Evolutionary conservation across 2,113 vertebrate genomes (phyloP), one percentile per base, ranked within the genome.

Genomic region (Haliaeetus leucogaster): DNA sequence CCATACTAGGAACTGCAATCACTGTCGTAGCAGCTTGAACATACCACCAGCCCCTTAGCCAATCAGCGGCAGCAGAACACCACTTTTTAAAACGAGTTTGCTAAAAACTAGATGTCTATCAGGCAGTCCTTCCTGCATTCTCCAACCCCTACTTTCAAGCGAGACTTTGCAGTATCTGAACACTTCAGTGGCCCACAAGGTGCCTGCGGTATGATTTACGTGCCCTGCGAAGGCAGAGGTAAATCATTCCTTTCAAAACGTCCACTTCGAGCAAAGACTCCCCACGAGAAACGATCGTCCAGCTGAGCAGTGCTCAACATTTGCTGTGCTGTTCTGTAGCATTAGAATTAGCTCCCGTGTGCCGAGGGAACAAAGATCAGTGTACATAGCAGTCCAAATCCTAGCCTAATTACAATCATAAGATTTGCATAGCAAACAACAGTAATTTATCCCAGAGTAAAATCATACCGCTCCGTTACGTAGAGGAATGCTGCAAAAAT

Each of bases 401-500:
- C 86, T 29, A 79, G 73, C 87, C 81, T 97, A 97, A 97, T 95
- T 96, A 95, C 94, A 96, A 91, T 95, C 93, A 93, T 95, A 93
- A 95, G 95, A 97, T 97, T 97, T 95, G 94, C 89, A 96, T 91
- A 91, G 93, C 91, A 95, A 97, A 94, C 91, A 94, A 85, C 36
- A 80, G 93, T 82, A 95, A 95, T 95, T 93, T 94, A 91, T 86
- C 87, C 82, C 15, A 6, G 71, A 66, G 83, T 32, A 93, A 65
- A 95, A 94, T 40, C 10, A 56, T 11, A 72, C 73, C 6, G 11
- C 42, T 79, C 71, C n/a, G 0, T 62, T 88, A 36, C 1, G 5
- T 6, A 52, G 29, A 87, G n/a, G 36, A 92, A 62, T 0, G 2
- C 38, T 58, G 38, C 74, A 70, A 6, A 79, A 53, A 25, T 9